These are phyloP conservation scores for Tinea trinotella DNA, from an alignment of 2,888 invertebrate genomes.

Conservation along the genomic window DNA sequence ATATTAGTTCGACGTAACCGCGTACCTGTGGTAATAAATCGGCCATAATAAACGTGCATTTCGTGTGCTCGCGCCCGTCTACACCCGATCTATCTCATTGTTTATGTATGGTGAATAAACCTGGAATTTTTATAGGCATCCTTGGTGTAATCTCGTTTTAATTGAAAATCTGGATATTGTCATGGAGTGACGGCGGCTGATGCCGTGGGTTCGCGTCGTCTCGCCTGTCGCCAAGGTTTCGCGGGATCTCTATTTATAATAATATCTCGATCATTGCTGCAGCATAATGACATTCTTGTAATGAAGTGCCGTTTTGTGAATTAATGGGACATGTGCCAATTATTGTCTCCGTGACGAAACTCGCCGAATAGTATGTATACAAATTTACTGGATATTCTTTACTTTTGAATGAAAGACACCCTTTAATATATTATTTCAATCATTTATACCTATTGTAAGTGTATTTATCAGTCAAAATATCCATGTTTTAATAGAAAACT, in stretches of 20 bases:
- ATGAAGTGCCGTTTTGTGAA: conserved; percentile 59
- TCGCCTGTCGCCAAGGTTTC: conserved; percentile 57
- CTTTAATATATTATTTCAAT: too few relatives aligned
- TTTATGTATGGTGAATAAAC: conserved; percentile 69
- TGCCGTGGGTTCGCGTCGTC: conserved; percentile 33
- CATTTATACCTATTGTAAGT: too few relatives aligned
- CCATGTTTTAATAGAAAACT: too few relatives aligned
- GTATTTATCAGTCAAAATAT: too few relatives aligned
- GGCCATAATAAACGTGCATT: conserved; percentile 67
- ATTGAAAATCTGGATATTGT: conserved; percentile 46
- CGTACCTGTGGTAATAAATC: conserved; percentile 54
- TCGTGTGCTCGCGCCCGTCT: conserved; percentile 63
- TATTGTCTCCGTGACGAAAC: conserved; percentile 58
- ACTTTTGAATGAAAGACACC: conserved; percentile 8
- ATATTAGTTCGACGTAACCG: conserved; percentile 38
- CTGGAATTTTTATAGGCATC: conserved; percentile 64
- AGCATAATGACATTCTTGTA: conserved; percentile 67
- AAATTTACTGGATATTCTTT: conserved; percentile 28
- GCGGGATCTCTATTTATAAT: conserved; percentile 66
- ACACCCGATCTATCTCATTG: conserved; percentile 70
- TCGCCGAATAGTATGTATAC: conserved; percentile 48
- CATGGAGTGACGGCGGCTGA: conserved; percentile 34
- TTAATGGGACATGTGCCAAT: conserved; percentile 70
- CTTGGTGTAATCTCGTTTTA: conserved; percentile 46
- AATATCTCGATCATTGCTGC: conserved; percentile 63